Percentiles rank a stretch among this genome's conserved stretches.
These are phyloP conservation scores for Lobophora halterata DNA, from an alignment of 2,888 invertebrate species.

Conservation along the genomic window DNA sequence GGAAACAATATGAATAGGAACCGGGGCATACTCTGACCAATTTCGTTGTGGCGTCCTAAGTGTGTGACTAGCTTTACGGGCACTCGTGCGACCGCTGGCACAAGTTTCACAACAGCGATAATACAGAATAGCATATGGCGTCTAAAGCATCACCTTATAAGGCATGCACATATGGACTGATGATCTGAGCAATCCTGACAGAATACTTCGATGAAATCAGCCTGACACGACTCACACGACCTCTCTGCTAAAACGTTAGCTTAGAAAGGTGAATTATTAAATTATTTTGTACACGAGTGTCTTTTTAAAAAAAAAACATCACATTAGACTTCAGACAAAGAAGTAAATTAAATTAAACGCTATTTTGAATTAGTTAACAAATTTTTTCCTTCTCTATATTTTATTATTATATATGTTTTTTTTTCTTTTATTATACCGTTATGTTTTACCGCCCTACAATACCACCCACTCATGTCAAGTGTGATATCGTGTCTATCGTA, in stretches of 20 bases:
- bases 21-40: too few species aligned
- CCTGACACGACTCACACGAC: slow-evolving; percentile 45
- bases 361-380: too few species aligned
- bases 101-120: slow-evolving; percentile 45
- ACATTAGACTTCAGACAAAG: too few species aligned
- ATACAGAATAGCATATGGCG: slow-evolving; percentile 63
- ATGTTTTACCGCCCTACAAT: too few species aligned
- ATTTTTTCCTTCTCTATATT: too few species aligned
- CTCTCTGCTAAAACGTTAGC: slow-evolving; percentile 10
- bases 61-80: slow-evolving; percentile 22
- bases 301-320: too few species aligned
- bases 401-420: too few species aligned
- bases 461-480: too few species aligned
- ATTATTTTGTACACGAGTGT: slow-evolving; percentile 18
- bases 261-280: slow-evolving; percentile 15
- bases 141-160: slow-evolving; percentile 64
- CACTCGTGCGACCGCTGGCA: slow-evolving; percentile 37
- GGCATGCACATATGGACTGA: slow-evolving; percentile 55
- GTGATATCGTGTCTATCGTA: too few species aligned
- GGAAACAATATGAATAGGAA: too few species aligned
- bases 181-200: slow-evolving; percentile 41
- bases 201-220: slow-evolving; percentile 53
- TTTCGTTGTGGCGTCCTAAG: slow-evolving; percentile 11
- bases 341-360: too few species aligned
- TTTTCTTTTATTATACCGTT: too few species aligned